Base-by-base conservation (phyloP, 2,113 vertebrate species). In the Hymenochirus boettgeri region DNA sequence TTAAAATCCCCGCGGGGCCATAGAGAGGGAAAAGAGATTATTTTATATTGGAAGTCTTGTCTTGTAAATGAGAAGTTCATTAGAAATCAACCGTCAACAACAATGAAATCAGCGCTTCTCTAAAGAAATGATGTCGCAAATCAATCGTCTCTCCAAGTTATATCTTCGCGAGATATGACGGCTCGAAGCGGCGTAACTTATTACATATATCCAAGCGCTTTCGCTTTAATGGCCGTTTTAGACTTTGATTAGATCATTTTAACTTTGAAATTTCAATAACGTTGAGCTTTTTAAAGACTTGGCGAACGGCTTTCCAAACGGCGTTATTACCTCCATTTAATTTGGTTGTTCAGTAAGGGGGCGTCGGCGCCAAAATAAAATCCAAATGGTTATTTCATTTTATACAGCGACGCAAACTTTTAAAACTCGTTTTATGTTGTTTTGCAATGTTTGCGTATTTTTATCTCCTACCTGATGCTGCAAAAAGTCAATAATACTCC, bases 181-280 rank as follows among this genome's bases (percentile, higher is more conserved):
- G 19, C 7, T 4, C 18, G 15, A 7, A 3, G 51, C 7, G 11
- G 23, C 9, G 18, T 25, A 37, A 62, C n/a, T 15, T 55, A 25
- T 53, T 12, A 53, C 15, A 35, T 6, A 4, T 3, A 59, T 8
- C 0, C 7, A n/a, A 54, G 48, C 37, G 60, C 54, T 75, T 48
- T 70, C 72, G 35, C 45, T 23, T 77, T 73, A 66, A 35, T 33
- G 61, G 2, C 4, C 70, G 72, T 77, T 78, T 77, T 70, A 61
- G 53, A 73, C 69, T 69, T 72, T 59, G 29, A 54, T 42, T 70
- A 78, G 61, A 71, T 80, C n/a, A 51, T 71, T 64, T 71, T 37
- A 75, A 9, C 69, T 65, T 76, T 76, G 50, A 51, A 39, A 70
- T 74, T 82, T 80, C 74, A 75, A 79, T 78, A 77, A 79, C 47